These are phyloP conservation scores for Poecilia wingei DNA, from an alignment of 2,797 vertebrate genomes.

Conservation along the genomic window DNA sequence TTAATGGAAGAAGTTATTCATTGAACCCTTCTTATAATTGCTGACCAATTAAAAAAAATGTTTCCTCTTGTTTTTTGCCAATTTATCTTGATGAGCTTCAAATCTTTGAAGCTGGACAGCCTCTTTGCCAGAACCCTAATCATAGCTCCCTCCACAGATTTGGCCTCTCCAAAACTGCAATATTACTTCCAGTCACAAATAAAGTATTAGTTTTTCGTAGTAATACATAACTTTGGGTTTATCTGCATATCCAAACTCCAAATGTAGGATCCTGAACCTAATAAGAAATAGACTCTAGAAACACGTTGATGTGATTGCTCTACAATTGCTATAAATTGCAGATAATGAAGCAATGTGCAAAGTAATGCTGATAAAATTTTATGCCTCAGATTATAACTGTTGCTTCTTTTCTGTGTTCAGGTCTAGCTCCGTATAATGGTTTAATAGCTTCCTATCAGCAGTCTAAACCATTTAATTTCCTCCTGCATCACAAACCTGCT, in stretches of 20 bases:
- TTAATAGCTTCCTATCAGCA: background rate
- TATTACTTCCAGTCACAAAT: background rate
- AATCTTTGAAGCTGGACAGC: too few relatives aligned
- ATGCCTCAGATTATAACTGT: background rate
- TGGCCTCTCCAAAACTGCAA: background rate
- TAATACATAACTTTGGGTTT: background rate
- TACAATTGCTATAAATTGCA: background rate
- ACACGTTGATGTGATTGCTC: background rate
- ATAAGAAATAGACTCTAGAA: background rate
- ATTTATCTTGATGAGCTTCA: too few relatives aligned
- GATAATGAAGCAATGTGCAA: background rate
- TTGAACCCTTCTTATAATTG: background rate
- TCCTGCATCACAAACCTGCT: background rate
- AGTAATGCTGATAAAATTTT: background rate
- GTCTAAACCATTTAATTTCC: background rate
- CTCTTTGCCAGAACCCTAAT: too few relatives aligned
- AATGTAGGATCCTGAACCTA: background rate
- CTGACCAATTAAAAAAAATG: too few relatives aligned
- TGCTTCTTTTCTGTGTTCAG: background rate
- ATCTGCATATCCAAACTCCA: background rate
- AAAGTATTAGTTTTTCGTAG: background rate
- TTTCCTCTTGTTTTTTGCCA: too few relatives aligned
- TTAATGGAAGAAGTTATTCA: background rate
- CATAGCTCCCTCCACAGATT: background rate
- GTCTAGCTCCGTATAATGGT: background rate